Evolutionary conservation across 92 coral and sea anemone species (phyloP).

Genomic region (Palythoa heliodiscus): DNA sequence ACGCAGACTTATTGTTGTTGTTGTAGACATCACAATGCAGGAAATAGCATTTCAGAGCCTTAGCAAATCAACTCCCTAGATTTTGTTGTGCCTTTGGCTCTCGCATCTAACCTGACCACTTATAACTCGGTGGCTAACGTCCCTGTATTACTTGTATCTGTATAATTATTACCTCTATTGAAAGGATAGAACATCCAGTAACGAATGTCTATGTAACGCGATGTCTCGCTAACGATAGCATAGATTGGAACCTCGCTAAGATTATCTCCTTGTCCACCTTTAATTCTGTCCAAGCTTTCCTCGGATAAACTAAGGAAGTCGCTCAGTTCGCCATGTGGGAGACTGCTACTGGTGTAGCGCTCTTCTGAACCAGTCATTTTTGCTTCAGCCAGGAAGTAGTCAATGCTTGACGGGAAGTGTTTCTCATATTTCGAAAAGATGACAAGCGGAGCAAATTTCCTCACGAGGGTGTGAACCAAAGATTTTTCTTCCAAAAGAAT

Average conservation of each 20-base stretch:
- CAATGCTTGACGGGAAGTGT: background rate
- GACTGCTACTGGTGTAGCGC: background rate
- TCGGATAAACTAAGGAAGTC: background rate
- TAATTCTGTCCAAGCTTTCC: background rate
- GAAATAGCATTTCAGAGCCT: too few species aligned
- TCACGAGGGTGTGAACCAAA: background rate
- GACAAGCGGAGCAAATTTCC: slow-evolving; percentile 18
- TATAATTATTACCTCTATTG: slow-evolving; percentile 2
- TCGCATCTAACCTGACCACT: too few species aligned
- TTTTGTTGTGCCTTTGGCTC: too few species aligned
- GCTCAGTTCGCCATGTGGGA: background rate
- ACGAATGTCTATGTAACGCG: background rate
- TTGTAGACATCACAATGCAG: too few species aligned
- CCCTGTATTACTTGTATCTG: background rate
- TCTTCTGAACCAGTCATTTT: background rate
- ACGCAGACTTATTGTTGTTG: too few species aligned
- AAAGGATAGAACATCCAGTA: slow-evolving; percentile 27
- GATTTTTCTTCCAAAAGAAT: too few species aligned
- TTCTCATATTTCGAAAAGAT: background rate
- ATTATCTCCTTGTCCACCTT: slow-evolving; percentile 2
- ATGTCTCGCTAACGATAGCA: background rate
- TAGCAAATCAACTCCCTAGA: too few species aligned
- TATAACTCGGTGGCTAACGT: too few species aligned
- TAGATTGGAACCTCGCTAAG: slow-evolving; percentile 10
- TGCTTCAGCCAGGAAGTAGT: background rate